Base-by-base conservation (phyloP, 2,113 vertebrate genomes). In the Albula goreensis region DNA sequence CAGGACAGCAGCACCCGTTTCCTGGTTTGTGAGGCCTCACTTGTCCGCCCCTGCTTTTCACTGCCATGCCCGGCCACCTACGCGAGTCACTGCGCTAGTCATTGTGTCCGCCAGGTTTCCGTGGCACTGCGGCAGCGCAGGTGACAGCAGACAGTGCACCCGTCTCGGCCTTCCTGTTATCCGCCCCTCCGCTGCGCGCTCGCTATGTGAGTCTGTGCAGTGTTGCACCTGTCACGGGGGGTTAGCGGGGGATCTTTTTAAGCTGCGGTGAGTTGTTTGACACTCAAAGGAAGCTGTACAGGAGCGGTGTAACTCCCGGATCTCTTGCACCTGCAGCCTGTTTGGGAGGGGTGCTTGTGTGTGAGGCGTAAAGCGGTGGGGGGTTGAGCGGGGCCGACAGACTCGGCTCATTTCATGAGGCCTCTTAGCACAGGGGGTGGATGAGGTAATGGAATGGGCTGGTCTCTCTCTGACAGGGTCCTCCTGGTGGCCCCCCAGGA, bases 401-500 rank as follows among this genome's bases (percentile, higher is more conserved):
- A 41, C 5, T 51, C 2, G 6, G 4, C 31, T 48, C 25, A 3
- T 51, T 70, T 50, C 5, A 63, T 22, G 17, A 12, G 22, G 3
- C 19, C 57, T 41, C 41, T 41, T 48, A 4, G 5, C 13, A n/a
- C 0, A 3, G 50, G 11, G 60, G 48, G 12, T 3, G 83, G 86
- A 87, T 89, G 89, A 52, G 82, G 70, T 90, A 87, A 89, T 92
- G 87, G 89, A 88, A 41, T 41, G 31, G 31, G 31, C 31, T 41
- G 31, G 31, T 41, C 31, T 41, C 31, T 41, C 53, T 74, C 81
- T 49, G 84, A 83, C 78, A 81, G 22, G 70, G 80, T 87, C 91
- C 91, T 88, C 84, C 91, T 89, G 77, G 87, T 93, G 92, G 91
- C 31, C 31, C 92, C 93, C 91, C 85, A 88, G 91, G 90, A 92